Conservation (phyloP, 2,797 vertebrate species). For the Pangasius larnaudii region DNA sequence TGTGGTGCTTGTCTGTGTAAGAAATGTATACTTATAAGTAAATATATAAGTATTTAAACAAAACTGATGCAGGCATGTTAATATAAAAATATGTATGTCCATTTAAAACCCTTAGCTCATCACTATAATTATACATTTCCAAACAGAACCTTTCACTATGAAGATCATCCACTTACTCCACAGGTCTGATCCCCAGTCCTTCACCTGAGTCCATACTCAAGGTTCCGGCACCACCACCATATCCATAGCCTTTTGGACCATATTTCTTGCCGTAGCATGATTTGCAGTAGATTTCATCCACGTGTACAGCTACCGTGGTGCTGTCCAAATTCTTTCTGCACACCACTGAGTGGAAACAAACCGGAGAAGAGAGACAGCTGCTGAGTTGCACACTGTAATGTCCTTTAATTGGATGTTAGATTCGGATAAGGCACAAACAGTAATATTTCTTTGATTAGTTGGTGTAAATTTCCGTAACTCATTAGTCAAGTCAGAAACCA, state of each 20-base stretch:
- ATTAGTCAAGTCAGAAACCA: neutral
- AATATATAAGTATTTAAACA: neutral
- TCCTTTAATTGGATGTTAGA: neutral
- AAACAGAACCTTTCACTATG: neutral
- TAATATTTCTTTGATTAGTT: neutral
- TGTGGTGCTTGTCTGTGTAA: slow-evolving; percentile 75
- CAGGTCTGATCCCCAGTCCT: slow-evolving; percentile 86
- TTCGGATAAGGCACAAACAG: neutral
- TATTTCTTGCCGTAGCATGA: slow-evolving; percentile 97
- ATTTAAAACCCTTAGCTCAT: neutral
- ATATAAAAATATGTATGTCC: neutral
- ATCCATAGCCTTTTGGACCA: slow-evolving; percentile 95
- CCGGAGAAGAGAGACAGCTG: slow-evolving; percentile 9
- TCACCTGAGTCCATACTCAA: slow-evolving; percentile 92
- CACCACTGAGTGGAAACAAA: slow-evolving; percentile 77
- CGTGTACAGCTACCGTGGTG: slow-evolving; percentile 92
- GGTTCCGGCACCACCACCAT: slow-evolving; percentile 88
- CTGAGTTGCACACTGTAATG: neutral
- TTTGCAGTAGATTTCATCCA: slow-evolving; percentile 95
- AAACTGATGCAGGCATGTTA: neutral
- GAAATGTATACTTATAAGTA: neutral
- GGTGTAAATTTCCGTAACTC: neutral
- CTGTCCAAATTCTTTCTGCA: slow-evolving; percentile 97
- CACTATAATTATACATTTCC: neutral
- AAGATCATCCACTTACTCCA: slow-evolving; percentile 79